Conservation (phyloP, 2,797 vertebrate genomes). For the Ctenosaura bakeri region DNA sequence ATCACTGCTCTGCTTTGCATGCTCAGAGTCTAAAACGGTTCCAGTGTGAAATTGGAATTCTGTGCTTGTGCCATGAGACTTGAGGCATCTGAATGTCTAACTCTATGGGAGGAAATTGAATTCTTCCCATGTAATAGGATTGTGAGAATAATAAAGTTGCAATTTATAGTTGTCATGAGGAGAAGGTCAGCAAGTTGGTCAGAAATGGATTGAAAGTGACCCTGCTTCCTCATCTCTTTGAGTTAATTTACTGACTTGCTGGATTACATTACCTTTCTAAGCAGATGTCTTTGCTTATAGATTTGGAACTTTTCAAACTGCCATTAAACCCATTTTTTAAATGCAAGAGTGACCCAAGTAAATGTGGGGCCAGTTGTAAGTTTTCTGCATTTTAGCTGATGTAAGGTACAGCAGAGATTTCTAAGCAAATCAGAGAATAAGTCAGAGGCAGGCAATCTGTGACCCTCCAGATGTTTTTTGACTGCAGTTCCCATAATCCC, state of each 20-base stretch:
- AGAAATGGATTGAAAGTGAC: slow-evolving; percentile 65
- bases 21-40: slow-evolving; percentile 28
- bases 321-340: not conserved
- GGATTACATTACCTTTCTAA: slow-evolving; percentile 40
- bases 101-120: slow-evolving; percentile 51
- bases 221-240: slow-evolving; percentile 56
- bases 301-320: slow-evolving; percentile 20
- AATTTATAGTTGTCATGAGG: slow-evolving; percentile 70
- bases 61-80: slow-evolving; percentile 20
- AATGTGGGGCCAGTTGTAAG: not conserved
- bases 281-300: slow-evolving; percentile 46
- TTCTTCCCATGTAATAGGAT: slow-evolving; percentile 67
- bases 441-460: too few relatives aligned
- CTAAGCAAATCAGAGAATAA: not conserved
- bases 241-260: slow-evolving; percentile 62
- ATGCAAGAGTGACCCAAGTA: slow-evolving; percentile 4
- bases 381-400: not conserved
- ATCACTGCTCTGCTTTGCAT: not conserved
- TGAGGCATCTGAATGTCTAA: slow-evolving; percentile 55
- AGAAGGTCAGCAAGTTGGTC: slow-evolving; percentile 59
- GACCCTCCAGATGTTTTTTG: too few relatives aligned
- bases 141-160: slow-evolving; percentile 58
- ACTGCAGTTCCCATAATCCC: too few relatives aligned
- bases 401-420: not conserved
- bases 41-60: slow-evolving; percentile 53